A percentile compares a stretch with the other conserved stretches of the same genome.
Evolutionary conservation across 2,888 invertebrate species (phyloP).

Genomic region (Marronus borbonicus): DNA sequence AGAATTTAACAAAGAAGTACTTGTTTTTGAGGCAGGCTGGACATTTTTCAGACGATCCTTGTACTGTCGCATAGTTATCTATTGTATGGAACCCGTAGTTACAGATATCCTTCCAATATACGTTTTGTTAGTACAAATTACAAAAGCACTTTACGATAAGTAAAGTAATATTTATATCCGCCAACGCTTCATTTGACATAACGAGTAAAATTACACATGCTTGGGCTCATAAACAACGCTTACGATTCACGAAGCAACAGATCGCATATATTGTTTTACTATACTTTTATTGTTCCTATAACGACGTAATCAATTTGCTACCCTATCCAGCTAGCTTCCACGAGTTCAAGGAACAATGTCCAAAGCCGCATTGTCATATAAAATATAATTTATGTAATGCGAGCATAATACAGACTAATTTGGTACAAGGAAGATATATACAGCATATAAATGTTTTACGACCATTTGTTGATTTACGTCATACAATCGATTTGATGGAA

Average conservation of each 20-base stretch:
- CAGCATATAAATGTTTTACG: constrained; percentile 1
- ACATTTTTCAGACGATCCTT: no score
- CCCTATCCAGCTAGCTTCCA: background rate
- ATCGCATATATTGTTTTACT: constrained; percentile 18
- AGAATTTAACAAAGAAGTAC: no score
- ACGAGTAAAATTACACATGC: constrained; percentile 3
- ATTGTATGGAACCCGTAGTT: no score
- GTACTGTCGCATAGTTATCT: no score
- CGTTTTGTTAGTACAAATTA: no score
- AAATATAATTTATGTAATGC: constrained; percentile 38
- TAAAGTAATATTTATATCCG: no score
- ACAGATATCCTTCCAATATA: no score
- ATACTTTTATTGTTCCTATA: constrained; percentile 28
- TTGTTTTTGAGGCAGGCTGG: no score
- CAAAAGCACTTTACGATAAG: no score
- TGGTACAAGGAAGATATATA: background rate
- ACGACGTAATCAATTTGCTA: constrained; percentile 13
- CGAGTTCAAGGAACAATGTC: constrained; percentile 13
- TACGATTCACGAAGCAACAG: constrained; percentile 15
- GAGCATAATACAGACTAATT: constrained; percentile 10
- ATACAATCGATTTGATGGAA: background rate
- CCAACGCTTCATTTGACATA: background rate
- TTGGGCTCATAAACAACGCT: background rate
- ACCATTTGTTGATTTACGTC: background rate
- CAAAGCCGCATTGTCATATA: constrained; percentile 3